phyloP scores from a whole-genome alignment of 2,888 invertebrate genomes.

The Oligia latruncula region DNA sequence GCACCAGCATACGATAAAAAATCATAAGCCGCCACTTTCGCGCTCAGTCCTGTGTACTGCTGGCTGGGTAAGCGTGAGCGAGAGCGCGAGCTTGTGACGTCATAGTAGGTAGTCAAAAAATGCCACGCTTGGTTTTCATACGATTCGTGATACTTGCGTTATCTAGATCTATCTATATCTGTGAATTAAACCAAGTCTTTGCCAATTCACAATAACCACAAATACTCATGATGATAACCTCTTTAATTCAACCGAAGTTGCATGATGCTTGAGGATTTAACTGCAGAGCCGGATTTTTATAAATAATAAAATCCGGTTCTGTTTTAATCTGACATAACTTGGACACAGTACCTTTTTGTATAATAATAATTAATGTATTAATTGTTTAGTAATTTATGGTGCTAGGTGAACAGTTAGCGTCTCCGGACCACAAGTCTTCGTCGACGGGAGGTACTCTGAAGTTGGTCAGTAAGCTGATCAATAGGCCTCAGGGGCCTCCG shows the following conservation, averaged over 20 bases:
- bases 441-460: conserved; percentile 70
- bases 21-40: too few species aligned
- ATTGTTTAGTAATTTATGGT: background rate
- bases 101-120: too few species aligned
- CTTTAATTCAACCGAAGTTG: conserved; percentile 34
- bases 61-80: too few species aligned
- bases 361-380: background rate
- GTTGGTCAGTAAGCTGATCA: conserved; percentile 83
- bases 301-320: background rate
- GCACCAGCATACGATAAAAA: too few species aligned
- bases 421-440: conserved; percentile 83
- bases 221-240: conserved; percentile 26
- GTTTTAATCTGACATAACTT: conserved; percentile 24
- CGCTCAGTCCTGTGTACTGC: too few species aligned
- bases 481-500: conserved; percentile 75
- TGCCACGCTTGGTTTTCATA: too few species aligned
- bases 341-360: too few species aligned
- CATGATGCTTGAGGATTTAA: conserved; percentile 36
- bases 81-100: too few species aligned
- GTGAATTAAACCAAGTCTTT: background rate
- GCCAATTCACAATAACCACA: background rate
- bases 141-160: too few species aligned
- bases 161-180: too few species aligned
- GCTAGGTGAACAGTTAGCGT: conserved; percentile 80
- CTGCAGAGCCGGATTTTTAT: background rate